These are phyloP conservation scores for Osmoderma eremita DNA, from an alignment of 2,888 invertebrate species.

Conservation along the genomic window DNA sequence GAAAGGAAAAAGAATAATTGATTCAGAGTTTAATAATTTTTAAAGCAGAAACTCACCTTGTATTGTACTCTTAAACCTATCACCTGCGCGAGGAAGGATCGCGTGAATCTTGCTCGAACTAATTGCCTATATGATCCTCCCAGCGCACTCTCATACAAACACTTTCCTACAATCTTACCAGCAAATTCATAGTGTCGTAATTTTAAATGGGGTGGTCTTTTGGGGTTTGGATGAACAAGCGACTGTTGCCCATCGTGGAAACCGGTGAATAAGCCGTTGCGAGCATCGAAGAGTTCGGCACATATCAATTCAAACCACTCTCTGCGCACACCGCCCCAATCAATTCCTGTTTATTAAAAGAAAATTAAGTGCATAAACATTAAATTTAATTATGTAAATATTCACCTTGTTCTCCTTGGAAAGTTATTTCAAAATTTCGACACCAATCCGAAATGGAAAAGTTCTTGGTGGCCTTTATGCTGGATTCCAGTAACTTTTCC, in stretches of 20 bases:
- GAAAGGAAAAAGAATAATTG: not conserved
- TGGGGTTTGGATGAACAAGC: conserved; percentile 88
- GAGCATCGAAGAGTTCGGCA: conserved; percentile 85
- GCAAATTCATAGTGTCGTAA: conserved; percentile 92
- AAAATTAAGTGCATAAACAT: not conserved
- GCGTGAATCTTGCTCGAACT: conserved; percentile 88
- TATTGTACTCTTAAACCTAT: conserved; percentile 93
- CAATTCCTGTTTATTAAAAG: conserved; percentile 72
- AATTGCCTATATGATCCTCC: conserved; percentile 90
- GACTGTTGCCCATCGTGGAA: conserved; percentile 89
- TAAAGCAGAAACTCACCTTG: conserved; percentile 70
- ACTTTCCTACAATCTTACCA: conserved; percentile 93
- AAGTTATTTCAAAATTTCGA: conserved; percentile 90
- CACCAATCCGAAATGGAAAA: conserved; percentile 94
- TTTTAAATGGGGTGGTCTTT: conserved; percentile 80
- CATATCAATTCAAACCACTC: conserved; percentile 96
- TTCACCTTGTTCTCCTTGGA: conserved; percentile 92
- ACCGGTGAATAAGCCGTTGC: conserved; percentile 83
- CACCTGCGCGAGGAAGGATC: conserved; percentile 93
- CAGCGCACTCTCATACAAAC: conserved; percentile 91
- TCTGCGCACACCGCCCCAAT: conserved; percentile 92
- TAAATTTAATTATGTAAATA: conserved; percentile 1
- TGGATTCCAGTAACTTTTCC: conserved; percentile 82
- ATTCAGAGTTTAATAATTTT: conserved; percentile 9
- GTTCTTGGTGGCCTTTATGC: conserved; percentile 85